phyloP scores from a whole-genome alignment of 2,113 vertebrate genomes.

The Camelus dromedarius region DNA sequence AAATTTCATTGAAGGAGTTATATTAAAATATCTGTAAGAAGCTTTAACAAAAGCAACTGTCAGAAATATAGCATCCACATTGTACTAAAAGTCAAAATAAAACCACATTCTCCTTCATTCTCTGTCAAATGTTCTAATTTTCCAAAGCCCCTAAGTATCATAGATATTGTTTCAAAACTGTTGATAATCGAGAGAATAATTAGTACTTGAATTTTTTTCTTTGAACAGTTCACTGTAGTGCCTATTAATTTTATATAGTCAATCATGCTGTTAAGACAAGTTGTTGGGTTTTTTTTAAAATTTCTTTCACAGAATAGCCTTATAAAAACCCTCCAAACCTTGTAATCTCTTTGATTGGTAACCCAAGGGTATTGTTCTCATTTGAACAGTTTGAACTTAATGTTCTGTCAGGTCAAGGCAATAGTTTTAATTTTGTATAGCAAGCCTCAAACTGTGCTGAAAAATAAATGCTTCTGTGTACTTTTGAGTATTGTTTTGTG shows the following conservation, averaged over 20 bases:
- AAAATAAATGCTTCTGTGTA: conserved; percentile 28
- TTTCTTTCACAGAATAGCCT: not conserved
- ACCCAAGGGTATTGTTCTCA: conserved; percentile 12
- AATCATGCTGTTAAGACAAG: not conserved
- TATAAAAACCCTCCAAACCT: not conserved
- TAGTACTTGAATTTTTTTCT: conserved; percentile 53
- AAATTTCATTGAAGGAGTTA: conserved; percentile 55
- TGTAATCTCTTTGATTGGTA: conserved; percentile 46
- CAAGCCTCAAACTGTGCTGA: not conserved
- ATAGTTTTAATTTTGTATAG: conserved; percentile 15
- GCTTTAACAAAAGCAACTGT: not conserved
- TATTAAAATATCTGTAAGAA: conserved; percentile 37
- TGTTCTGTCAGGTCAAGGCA: conserved; percentile 10
- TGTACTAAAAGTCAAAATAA: conserved; percentile 42
- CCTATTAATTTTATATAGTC: conserved; percentile 34
- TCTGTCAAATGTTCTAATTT: conserved; percentile 49
- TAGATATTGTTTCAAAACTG: conserved; percentile 45
- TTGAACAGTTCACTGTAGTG: not conserved
- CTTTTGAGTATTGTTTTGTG: conserved; percentile 44
- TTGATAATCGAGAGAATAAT: conserved; percentile 37
- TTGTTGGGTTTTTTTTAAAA: conserved; percentile 8
- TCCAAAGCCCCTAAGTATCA: not conserved
- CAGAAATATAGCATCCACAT: not conserved
- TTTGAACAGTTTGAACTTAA: conserved; percentile 60
- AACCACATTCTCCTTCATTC: not conserved